Base-by-base conservation (phyloP, 2,888 invertebrate species). In the Athalia rosae region DNA sequence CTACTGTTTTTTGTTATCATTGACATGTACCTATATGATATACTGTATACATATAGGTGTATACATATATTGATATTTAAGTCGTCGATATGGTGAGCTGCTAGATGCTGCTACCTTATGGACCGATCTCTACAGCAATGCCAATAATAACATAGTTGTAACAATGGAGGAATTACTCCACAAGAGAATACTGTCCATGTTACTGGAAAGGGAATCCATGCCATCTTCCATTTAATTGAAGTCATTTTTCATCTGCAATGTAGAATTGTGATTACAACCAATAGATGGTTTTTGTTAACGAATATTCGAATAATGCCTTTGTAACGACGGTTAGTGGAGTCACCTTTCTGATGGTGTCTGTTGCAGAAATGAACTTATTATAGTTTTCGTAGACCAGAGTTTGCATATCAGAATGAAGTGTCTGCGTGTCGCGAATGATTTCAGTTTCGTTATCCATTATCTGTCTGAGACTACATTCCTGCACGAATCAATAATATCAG, bases 361-460 rank as follows among this genome's bases (percentile, higher is more conserved):
- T 99, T 0, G 99, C 99, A 11, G 98, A 97, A 85, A 99, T 98
- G 89, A 99, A 99, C 91, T 99, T 99, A 89, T 99, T 99, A 88
- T 99, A 99, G 90, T 99, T 99, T 90, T 99, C 99, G 90, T 99
- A 99, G 0, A 99, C 99, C 77, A 99, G 91, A 0, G 99, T 99
- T 91, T 99, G 99, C 98, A 99, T 99, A 89, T 99, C 99, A 45
- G 98, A 98, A 90, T 99, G 98, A 66, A 99, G 91, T n/a, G 95
- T 95, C 90, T 97, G 97, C 45, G 98, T 98, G 86, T 98, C 97
- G 83, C 94, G 94, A 41, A 97, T 95, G 81, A 99, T 93, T 86
- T 96, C 96, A 58, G 94, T 94, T 91, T 99, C 98, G 81, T 97
- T 96, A 86, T 98, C 98, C 97, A 99, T 98, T 78, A 99, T 93